phyloP scores from a whole-genome alignment of 2,113 vertebrate genomes.

The Pelvicachromis taeniatus region DNA sequence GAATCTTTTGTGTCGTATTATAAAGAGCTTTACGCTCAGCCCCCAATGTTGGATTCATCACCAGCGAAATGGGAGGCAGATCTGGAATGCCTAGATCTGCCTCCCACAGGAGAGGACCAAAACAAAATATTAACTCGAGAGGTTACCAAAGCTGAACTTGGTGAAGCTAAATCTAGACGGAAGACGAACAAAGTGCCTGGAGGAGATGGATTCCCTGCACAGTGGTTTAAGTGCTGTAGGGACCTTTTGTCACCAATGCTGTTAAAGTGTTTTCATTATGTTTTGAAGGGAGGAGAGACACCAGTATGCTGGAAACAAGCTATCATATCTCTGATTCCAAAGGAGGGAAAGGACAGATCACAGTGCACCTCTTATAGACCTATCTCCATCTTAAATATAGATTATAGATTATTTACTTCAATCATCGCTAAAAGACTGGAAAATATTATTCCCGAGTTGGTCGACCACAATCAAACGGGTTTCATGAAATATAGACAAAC shows the following conservation, averaged over 20 bases:
- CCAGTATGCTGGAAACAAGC: fast-evolving
- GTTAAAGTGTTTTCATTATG: not conserved
- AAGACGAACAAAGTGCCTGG: not conserved
- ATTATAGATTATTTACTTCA: not conserved
- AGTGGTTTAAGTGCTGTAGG: not conserved
- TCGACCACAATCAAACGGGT: too few relatives aligned
- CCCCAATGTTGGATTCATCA: not conserved
- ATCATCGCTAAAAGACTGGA: not conserved
- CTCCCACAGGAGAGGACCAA: not conserved
- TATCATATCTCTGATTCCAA: fast-evolving
- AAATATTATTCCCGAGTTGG: too few relatives aligned
- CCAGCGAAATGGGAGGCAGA: not conserved
- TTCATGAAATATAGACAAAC: too few relatives aligned
- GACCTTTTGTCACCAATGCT: not conserved
- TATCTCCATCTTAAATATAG: not conserved
- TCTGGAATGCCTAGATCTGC: not conserved
- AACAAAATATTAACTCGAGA: not conserved
- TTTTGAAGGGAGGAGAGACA: not conserved
- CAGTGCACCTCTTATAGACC: not conserved
- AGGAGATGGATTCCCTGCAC: not conserved
- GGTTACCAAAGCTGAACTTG: not conserved
- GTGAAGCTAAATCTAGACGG: not conserved
- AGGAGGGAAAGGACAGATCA: not conserved
- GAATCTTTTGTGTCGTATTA: fast-evolving
- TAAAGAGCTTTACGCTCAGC: not conserved